Conservation (phyloP, 2,797 vertebrate genomes). For the Megaceryle alcyon region DNA sequence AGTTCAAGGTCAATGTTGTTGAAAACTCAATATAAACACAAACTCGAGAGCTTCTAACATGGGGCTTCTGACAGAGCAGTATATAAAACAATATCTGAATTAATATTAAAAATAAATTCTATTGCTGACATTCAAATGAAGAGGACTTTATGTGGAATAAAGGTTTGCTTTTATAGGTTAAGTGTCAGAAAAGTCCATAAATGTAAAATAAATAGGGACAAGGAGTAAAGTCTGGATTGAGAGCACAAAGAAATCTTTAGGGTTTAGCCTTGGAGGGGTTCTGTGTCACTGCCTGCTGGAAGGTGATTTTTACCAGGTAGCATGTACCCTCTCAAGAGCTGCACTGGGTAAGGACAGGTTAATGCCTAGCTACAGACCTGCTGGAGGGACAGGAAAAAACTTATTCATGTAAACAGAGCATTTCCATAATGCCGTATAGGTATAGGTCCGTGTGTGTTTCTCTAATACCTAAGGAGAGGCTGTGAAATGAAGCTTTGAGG, state of each 20-base stretch:
- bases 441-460: background rate
- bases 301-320: conserved; percentile 5
- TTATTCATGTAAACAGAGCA: background rate
- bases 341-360: background rate
- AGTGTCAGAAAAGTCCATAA: background rate
- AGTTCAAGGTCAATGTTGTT: background rate
- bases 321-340: background rate
- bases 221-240: background rate
- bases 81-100: background rate
- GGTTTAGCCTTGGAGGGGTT: background rate
- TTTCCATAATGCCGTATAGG: background rate
- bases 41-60: background rate
- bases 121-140: background rate
- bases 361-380: background rate
- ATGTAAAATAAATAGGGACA: background rate
- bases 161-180: background rate
- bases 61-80: background rate
- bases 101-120: background rate
- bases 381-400: background rate
- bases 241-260: background rate
- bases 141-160: background rate
- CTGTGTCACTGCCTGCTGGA: background rate
- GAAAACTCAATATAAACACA: background rate
- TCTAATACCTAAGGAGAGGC: background rate
- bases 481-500: background rate